phyloP scores from a whole-genome alignment of 2,888 invertebrate species.

The Eristalinus aeneus region DNA sequence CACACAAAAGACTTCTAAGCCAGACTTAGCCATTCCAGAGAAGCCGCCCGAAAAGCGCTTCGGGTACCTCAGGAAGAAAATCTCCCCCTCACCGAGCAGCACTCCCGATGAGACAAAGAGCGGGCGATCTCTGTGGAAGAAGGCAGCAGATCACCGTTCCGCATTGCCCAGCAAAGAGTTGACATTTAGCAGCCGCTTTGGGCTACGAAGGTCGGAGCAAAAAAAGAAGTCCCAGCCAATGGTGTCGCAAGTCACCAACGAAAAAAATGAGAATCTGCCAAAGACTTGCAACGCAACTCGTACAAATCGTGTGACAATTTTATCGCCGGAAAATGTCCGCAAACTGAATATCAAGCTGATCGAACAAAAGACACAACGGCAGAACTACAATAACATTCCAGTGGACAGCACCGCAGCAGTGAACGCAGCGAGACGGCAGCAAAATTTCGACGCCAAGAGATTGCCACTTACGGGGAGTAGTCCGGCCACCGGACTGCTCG shows the following conservation, averaged over 20 bases:
- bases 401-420: constrained; percentile 33
- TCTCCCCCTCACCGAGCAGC: constrained; percentile 11
- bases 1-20: constrained; percentile 27
- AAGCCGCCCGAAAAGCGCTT: constrained; percentile 51
- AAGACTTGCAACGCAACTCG: constrained; percentile 46
- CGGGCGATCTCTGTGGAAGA: constrained; percentile 48
- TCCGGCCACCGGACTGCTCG: constrained; percentile 21
- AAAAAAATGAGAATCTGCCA: constrained; percentile 41
- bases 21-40: constrained; percentile 20
- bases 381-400: constrained; percentile 62
- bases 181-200: constrained; percentile 49
- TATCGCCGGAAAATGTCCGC: constrained; percentile 79
- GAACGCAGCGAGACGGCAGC: not conserved
- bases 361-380: constrained; percentile 74
- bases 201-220: constrained; percentile 41
- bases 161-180: constrained; percentile 43
- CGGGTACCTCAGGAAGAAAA: constrained; percentile 58
- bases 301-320: constrained; percentile 76
- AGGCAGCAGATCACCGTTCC: constrained; percentile 42
- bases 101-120: constrained; percentile 8
- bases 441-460: constrained; percentile 25
- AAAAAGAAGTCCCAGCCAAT: constrained; percentile 56
- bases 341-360: constrained; percentile 77
- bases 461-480: constrained; percentile 6
- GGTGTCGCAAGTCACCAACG: not conserved